These are phyloP conservation scores for Phocides pigmalion DNA, from an alignment of 1,140 invertebrate genomes.

Conservation along the genomic window DNA sequence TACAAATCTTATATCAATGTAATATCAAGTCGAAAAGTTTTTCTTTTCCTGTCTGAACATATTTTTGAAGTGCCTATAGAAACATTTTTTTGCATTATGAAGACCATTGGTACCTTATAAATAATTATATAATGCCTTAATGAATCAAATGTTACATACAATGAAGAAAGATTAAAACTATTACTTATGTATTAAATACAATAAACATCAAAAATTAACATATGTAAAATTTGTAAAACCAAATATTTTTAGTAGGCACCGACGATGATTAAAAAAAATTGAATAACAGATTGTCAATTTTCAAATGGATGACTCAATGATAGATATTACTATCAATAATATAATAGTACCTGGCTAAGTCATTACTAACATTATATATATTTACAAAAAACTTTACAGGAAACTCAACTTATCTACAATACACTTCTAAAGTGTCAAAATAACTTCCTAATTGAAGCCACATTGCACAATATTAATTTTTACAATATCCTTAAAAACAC, in stretches of 20 bases:
- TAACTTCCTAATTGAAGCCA: conserved; percentile 54
- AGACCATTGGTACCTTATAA: neutral
- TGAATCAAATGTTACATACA: conserved; percentile 11
- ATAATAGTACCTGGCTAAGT: conserved; percentile 46
- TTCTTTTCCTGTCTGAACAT: conserved; percentile 22
- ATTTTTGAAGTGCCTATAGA: neutral
- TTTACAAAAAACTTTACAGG: conserved; percentile 49
- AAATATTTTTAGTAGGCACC: conserved; percentile 32
- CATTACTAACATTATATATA: conserved; percentile 39
- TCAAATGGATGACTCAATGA: conserved; percentile 23
- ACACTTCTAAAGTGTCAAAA: conserved; percentile 62
- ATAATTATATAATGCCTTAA: conserved; percentile 3
- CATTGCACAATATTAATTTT: conserved; percentile 56
- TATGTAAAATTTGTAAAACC: conserved; percentile 29
- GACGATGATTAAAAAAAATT: conserved; percentile 12
- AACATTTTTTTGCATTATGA: neutral
- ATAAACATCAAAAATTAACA: conserved; percentile 28
- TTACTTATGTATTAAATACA: conserved; percentile 21
- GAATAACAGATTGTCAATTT: conserved; percentile 10
- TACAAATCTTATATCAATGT: too few relatives aligned
- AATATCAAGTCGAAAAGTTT: too few relatives aligned
- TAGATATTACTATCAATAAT: conserved; percentile 27
- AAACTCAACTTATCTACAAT: conserved; percentile 58
- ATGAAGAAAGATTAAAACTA: conserved; percentile 10
- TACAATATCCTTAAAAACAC: conserved; percentile 45